phyloP scores from a whole-genome alignment of 2,888 invertebrate genomes.

The Germaria angustata region DNA sequence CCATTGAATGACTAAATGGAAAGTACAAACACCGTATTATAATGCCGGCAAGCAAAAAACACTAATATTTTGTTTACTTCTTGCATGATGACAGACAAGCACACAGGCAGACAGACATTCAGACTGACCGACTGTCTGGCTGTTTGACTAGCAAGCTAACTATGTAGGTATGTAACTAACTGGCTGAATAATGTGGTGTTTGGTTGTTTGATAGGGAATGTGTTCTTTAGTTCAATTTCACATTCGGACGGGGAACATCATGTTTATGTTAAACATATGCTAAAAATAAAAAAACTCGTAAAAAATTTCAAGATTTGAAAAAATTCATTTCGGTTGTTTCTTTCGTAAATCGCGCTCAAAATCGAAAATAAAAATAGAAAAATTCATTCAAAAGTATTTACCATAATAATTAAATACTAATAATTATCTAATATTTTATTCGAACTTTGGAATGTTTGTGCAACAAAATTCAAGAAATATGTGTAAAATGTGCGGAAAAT shows the following conservation, averaged over 20 bases:
- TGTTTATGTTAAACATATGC: constrained; percentile 12
- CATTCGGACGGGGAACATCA: constrained; percentile 34
- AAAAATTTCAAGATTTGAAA: neutral
- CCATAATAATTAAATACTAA: neutral
- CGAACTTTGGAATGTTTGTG: neutral
- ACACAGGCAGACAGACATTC: neutral
- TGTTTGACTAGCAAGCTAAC: constrained; percentile 7
- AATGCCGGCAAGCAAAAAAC: constrained; percentile 38
- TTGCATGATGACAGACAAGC: constrained; percentile 21
- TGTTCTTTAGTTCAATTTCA: constrained; percentile 44
- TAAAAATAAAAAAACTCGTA: constrained; percentile 10
- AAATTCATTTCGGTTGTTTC: neutral
- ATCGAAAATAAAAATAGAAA: neutral
- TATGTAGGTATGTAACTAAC: neutral
- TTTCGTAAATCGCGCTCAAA: neutral
- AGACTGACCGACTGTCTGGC: neutral
- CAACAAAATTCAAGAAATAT: neutral
- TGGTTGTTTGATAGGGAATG: constrained; percentile 15
- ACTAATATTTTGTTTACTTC: constrained; percentile 37
- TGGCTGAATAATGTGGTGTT: constrained; percentile 12
- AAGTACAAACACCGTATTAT: constrained; percentile 15
- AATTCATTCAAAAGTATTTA: neutral
- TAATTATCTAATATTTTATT: neutral
- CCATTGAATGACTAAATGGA: constrained; percentile 13
- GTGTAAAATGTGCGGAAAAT: neutral